Base-by-base conservation (phyloP, 2,888 invertebrate genomes). In the Dynastes hyllus region DNA sequence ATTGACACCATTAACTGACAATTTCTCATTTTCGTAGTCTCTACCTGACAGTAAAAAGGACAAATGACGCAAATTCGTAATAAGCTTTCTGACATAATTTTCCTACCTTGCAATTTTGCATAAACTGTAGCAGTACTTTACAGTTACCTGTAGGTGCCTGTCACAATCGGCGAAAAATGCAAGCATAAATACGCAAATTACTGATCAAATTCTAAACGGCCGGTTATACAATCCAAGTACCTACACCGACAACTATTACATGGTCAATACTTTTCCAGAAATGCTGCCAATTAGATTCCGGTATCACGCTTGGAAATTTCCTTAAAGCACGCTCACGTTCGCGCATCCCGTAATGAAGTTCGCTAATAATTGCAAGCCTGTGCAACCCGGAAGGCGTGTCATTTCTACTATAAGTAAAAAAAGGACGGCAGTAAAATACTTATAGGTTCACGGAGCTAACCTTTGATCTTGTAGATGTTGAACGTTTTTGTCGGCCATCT, bases 371-470 rank as follows among this genome's bases (percentile, higher is more conserved):
- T 81, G 80, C 81, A 80, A 80, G 73, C 73, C 79, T 76, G 77
- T 76, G 73, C 81, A 81, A 83, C 83, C 83, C 83, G 83, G 83
- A 83, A 83, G 83, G 83, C 83, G 82, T 83, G 83, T 83, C 83
- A 82, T 82, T 82, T 80, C 78, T 79, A 66, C 73, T 79, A 79
- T 53, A 69, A 78, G 51, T 75, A 22, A 58, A 58, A 76, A 81
- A 82, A 81, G 76, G 77, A 79, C 81, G 80, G 80, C 80, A 78
- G 65, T 78, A 79, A 79, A 79, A 79, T 79, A 73, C 77, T 77
- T 73, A 77, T 76, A 81, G 80, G 83, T 83, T 83, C 83, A 83
- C 83, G 83, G 83, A 81, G 78, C 82, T 83, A 81, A 83, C 83
- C 83, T 83, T 81, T 83, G 82, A 83, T 82, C 82, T 81, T 79